These are phyloP conservation scores for Caenorhabditis sp. DNA, from an alignment of 2,888 invertebrate species.

Conservation along the genomic window DNA sequence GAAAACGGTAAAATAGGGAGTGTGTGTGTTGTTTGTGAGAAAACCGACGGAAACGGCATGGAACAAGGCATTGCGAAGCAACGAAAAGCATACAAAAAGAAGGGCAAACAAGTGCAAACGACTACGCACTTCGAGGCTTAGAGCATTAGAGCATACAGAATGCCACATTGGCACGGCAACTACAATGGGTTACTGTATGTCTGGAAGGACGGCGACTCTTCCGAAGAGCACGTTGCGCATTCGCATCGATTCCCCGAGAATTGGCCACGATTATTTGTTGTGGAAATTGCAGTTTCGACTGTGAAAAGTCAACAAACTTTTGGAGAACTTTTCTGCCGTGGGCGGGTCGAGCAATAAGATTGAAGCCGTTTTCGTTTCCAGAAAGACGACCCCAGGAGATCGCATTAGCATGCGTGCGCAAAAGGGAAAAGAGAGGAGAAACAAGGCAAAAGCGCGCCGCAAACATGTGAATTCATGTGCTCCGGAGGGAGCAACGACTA, in stretches of 20 bases:
- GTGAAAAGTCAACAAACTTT: constrained; percentile 18
- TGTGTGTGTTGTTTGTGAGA: not conserved
- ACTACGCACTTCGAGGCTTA: constrained; percentile 56
- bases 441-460: not conserved
- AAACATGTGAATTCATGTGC: constrained; percentile 44
- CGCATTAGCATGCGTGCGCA: constrained; percentile 31
- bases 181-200: no score
- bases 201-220: no score
- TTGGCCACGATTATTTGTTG: constrained; percentile 11
- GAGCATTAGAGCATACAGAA: constrained; percentile 20
- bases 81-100: constrained; percentile 49
- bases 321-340: not conserved
- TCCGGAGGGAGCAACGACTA: constrained; percentile 38
- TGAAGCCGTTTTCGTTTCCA: constrained; percentile 3
- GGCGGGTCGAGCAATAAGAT: no score
- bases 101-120: constrained; percentile 46
- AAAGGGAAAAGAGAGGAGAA: constrained; percentile 10
- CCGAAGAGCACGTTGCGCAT: no score
- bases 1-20: constrained; percentile 3
- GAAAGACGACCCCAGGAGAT: constrained; percentile 20
- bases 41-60: constrained; percentile 16
- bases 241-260: not conserved
- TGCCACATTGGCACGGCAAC: no score
- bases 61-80: constrained; percentile 25
- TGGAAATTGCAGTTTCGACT: constrained; percentile 1